Evolutionary conservation across 2,797 vertebrate species (phyloP).

Genomic region (Gambusia yucatana): DNA sequence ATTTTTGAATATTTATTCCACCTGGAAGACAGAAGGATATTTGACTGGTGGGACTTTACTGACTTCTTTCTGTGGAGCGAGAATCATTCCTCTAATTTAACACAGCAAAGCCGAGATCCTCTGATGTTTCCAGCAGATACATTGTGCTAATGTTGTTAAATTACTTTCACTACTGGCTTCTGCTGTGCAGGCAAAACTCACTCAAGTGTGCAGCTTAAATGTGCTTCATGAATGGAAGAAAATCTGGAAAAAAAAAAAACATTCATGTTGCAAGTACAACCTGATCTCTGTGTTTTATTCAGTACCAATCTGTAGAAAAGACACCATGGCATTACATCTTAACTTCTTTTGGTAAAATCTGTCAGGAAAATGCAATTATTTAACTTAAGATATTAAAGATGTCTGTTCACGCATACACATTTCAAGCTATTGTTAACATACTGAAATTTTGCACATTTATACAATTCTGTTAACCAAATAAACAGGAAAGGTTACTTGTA

Average conservation of each 20-base stretch:
- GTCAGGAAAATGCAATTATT: conserved; percentile 22
- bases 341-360: conserved; percentile 30
- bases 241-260: conserved; percentile 49
- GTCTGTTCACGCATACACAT: no score
- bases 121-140: conserved; percentile 44
- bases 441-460: no score
- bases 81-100: conserved; percentile 41
- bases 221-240: conserved; percentile 61
- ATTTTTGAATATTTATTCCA: not conserved
- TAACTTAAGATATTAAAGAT: conserved; percentile 5
- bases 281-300: conserved; percentile 5
- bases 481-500: no score
- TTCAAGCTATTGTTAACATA: no score
- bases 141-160: conserved; percentile 44
- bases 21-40: conserved; percentile 18
- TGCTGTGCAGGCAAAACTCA: conserved; percentile 67
- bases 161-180: conserved; percentile 53
- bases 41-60: conserved; percentile 33
- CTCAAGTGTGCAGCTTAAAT: conserved; percentile 45
- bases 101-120: conserved; percentile 48
- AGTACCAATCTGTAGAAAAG: conserved; percentile 29
- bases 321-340: not conserved
- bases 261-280: conserved; percentile 37
- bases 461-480: no score
- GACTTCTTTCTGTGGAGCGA: conserved; percentile 61